Evolutionary conservation across 2,113 vertebrate species (phyloP).

Genomic region (Marcusenius ussheri): DNA sequence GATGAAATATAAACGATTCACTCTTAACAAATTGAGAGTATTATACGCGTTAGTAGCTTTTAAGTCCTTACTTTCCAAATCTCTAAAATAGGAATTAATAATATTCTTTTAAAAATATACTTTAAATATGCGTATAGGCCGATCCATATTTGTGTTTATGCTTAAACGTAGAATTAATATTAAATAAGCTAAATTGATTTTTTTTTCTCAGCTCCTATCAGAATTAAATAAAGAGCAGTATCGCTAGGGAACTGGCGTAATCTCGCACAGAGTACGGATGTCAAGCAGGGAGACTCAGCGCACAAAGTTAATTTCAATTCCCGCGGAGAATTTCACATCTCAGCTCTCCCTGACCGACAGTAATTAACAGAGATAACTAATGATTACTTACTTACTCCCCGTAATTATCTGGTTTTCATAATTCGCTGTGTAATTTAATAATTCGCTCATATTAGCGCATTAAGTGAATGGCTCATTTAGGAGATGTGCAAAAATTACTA

Average conservation of each 20-base stretch:
- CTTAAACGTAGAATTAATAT: neutral
- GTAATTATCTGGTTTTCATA: conserved; percentile 99
- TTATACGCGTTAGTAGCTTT: neutral
- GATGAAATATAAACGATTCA: conserved; percentile 10
- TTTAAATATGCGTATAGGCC: neutral
- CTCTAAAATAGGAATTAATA: neutral
- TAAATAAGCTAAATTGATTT: conserved; percentile 38
- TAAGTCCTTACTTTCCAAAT: neutral
- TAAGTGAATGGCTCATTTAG: conserved; percentile 84
- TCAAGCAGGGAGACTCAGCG: conserved; percentile 71
- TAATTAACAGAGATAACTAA: conserved; percentile 99
- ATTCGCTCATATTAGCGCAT: conserved; percentile 90
- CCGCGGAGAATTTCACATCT: conserved; percentile 78
- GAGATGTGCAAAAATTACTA: conserved; percentile 58
- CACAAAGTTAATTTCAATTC: conserved; percentile 93
- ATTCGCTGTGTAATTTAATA: conserved; percentile 99
- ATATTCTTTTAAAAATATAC: neutral
- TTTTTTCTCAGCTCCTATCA: conserved; percentile 57
- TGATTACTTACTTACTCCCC: conserved; percentile 97
- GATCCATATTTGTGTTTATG: neutral
- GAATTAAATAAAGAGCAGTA: conserved; percentile 65
- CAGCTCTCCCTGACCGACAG: conserved; percentile 85
- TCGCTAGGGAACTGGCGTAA: conserved; percentile 68
- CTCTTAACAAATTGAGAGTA: neutral
- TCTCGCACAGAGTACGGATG: conserved; percentile 62